A percentile compares a stretch with the other conserved stretches of the same genome.
Evolutionary conservation across 2,113 vertebrate species (phyloP).

Genomic region (Solea solea): DNA sequence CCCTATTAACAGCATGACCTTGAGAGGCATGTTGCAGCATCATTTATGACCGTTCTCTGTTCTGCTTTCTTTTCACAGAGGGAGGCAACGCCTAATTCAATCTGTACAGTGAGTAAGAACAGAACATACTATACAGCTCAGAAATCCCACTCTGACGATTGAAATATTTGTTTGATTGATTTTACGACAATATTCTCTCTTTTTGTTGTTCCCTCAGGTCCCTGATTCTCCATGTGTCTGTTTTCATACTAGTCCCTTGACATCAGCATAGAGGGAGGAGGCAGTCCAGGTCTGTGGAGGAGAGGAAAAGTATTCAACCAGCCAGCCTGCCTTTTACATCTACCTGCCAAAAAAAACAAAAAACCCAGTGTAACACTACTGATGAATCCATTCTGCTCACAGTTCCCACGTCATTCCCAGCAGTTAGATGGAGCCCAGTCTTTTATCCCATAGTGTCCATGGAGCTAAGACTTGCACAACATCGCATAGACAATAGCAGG

Average conservation of each 20-base stretch:
- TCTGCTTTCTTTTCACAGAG: constrained; percentile 57
- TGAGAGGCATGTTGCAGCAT: constrained; percentile 28
- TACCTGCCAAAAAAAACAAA: constrained; percentile 50
- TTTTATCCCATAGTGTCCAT: constrained; percentile 38
- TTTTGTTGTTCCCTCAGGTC: constrained; percentile 36
- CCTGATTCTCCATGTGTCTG: constrained; percentile 39
- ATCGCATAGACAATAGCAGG: constrained; percentile 57
- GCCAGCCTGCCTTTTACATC: constrained; percentile 61
- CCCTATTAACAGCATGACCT: constrained; percentile 61
- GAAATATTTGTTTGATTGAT: neutral
- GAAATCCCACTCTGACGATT: too few relatives aligned
- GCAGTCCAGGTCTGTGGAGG: constrained; percentile 30
- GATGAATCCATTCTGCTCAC: constrained; percentile 34
- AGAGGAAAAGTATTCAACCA: constrained; percentile 46
- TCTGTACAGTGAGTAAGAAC: constrained; percentile 45
- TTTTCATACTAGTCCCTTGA: constrained; percentile 51
- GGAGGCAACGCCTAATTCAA: constrained; percentile 74
- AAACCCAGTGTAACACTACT: constrained; percentile 40
- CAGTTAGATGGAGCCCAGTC: constrained; percentile 56
- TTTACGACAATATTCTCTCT: neutral
- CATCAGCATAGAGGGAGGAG: constrained; percentile 48
- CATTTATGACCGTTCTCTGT: constrained; percentile 17
- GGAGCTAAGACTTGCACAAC: constrained; percentile 43
- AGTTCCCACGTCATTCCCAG: constrained; percentile 29
- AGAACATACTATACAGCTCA: neutral